Base-by-base conservation (phyloP, 2,797 vertebrate species). In the Alfaro cultratus region DNA sequence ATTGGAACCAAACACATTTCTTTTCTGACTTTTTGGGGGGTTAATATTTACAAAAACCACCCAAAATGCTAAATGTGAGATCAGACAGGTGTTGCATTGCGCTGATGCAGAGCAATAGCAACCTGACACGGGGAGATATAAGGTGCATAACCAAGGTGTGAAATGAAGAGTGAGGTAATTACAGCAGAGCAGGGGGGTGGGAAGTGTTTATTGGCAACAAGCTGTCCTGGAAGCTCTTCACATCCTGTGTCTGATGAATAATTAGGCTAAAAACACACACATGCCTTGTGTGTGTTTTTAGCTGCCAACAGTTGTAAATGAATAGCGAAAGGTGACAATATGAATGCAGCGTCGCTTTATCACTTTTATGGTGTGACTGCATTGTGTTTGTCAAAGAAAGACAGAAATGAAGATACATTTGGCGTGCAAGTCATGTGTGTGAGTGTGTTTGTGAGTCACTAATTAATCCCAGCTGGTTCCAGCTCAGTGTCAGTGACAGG, bases 391-490 rank as follows among this genome's bases (percentile, higher is more conserved):
- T 77, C 16, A 74, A 21, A 49, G 36, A 82, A 68, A 75, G n/a
- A 74, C 18, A 39, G 43, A 78, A 70, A 78, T 79, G 36, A 82
- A 51, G 26, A 64, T 75, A 80, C 36, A 39, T 71, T 57, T 75
- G 46, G 74, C 64, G 39, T 71, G 71, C 76, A 47, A 41, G 15
- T 68, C n/a, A 51, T 41, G 68, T 70, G 39, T 55, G 71, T 57
- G 39, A n/a, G 23, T 21, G 68, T 36, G 72, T 72, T 31, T 75
- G 78, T 62, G 73, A 88, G 73, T 88, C 81, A 83, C 91, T 96
- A 95, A 96, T 96, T 95, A 95, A 95, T 95, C 95, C 94, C 95
- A 83, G 82, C 76, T 92, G 95, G 92, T 85, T 91, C 77, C 81
- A 88, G 84, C 87, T 80, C 82, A 64, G 89, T 84, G 87, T 91